phyloP scores from a whole-genome alignment of 2,113 vertebrate genomes.

The Hemibagrus wyckioides region DNA sequence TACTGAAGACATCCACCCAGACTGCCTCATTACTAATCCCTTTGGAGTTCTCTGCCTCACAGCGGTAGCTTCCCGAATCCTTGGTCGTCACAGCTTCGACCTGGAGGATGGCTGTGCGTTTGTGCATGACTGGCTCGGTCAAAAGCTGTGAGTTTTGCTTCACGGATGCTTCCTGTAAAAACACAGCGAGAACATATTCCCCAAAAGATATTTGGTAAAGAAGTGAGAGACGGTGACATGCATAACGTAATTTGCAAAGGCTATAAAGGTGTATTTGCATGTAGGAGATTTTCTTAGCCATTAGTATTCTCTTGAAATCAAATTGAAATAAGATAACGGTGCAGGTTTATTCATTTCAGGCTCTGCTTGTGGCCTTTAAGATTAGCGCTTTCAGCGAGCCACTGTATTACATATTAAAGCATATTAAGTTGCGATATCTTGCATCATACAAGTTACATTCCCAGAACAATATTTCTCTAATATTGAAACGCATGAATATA shows the following conservation, averaged over 20 bases:
- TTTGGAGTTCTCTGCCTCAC: conserved; percentile 83
- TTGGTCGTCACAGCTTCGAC: conserved; percentile 76
- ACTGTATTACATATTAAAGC: conserved; percentile 1
- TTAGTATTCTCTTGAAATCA: background rate
- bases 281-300: no score
- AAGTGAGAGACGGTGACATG: background rate
- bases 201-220: conserved; percentile 36
- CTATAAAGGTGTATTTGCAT: background rate
- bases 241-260: background rate
- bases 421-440: conserved; percentile 1
- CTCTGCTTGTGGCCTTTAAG: background rate
- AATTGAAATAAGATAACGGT: background rate
- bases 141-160: conserved; percentile 61
- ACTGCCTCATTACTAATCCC: conserved; percentile 80
- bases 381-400: background rate
- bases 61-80: conserved; percentile 87
- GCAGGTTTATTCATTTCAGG: background rate
- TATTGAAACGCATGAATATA: background rate
- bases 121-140: conserved; percentile 69
- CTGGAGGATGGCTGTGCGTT: conserved; percentile 75
- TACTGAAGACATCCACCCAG: conserved; percentile 90
- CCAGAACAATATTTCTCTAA: background rate
- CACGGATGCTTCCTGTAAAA: conserved; percentile 72
- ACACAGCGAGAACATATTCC: conserved; percentile 71
- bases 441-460: background rate